phyloP scores from a whole-genome alignment of 2,113 vertebrate species.

The Ciconia maguari region DNA sequence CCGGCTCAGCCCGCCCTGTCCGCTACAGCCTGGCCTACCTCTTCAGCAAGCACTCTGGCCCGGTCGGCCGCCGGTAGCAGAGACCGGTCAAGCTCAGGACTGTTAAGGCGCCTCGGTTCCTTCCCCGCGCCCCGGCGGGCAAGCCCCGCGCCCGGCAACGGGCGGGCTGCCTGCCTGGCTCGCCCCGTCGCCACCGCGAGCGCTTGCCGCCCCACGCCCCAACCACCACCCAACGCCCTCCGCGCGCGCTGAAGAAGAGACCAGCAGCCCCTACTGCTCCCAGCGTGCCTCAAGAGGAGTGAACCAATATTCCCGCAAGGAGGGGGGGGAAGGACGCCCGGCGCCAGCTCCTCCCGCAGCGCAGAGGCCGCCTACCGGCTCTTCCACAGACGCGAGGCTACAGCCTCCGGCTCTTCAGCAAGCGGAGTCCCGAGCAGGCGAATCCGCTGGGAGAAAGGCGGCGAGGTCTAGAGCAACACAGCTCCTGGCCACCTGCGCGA shows the following conservation, averaged over 20 bases:
- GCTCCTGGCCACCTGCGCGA: fast-evolving
- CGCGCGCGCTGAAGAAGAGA: fast-evolving
- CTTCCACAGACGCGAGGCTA: fast-evolving
- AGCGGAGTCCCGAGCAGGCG: fast-evolving
- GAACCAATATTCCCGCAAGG: neutral
- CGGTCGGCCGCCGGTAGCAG: neutral
- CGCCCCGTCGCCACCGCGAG: fast-evolving
- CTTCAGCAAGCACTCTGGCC: neutral
- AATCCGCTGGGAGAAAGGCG: fast-evolving
- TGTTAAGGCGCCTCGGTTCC: fast-evolving
- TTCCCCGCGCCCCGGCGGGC: too few relatives aligned
- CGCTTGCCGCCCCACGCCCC: fast-evolving
- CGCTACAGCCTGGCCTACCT: neutral
- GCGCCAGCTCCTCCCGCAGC: neutral
- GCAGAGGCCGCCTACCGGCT: fast-evolving
- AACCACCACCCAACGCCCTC: fast-evolving
- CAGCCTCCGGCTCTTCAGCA: fast-evolving
- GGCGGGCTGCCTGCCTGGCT: too few relatives aligned
- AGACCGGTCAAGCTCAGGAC: neutral
- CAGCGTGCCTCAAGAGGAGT: neutral
- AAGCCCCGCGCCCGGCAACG: neutral
- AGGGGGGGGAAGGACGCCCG: fast-evolving
- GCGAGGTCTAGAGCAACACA: fast-evolving
- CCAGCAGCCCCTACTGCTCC: fast-evolving
- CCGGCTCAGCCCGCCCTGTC: too few relatives aligned